These are phyloP conservation scores for Dromococcyx pavoninus DNA, from an alignment of 2,797 vertebrate genomes.

Conservation along the genomic window DNA sequence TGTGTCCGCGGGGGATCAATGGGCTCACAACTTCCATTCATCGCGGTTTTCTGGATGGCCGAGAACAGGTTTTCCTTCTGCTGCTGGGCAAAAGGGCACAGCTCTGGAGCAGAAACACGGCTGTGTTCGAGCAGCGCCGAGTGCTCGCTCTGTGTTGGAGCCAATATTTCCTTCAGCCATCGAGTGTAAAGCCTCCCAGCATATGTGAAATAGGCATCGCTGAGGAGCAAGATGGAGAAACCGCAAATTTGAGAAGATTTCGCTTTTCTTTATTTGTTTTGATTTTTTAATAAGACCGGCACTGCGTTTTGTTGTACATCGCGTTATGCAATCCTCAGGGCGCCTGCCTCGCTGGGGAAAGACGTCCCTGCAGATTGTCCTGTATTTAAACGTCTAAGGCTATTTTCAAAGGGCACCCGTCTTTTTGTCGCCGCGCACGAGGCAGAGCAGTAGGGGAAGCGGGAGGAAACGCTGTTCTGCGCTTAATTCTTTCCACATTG, in stretches of 20 bases:
- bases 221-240: conserved; percentile 15
- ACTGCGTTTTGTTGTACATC: not conserved
- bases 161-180: conserved; percentile 18
- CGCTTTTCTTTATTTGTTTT: not conserved
- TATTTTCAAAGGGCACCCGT: conserved; percentile 31
- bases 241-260: not conserved
- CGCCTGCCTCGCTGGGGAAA: not conserved
- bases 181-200: conserved; percentile 6
- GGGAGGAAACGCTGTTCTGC: not conserved
- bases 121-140: not conserved
- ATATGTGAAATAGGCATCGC: conserved; percentile 44
- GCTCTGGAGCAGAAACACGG: not conserved
- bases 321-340: not conserved
- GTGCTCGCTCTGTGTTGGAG: not conserved
- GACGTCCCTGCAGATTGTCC: not conserved
- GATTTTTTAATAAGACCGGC: not conserved
- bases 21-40: not conserved
- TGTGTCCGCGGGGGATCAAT: conserved; percentile 7
- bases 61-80: not conserved
- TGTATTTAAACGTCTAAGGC: conserved; percentile 34
- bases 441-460: not conserved
- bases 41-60: not conserved
- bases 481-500: conserved; percentile 24
- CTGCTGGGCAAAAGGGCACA: not conserved
- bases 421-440: not conserved